These are phyloP conservation scores for Sylvia atricapilla DNA, from an alignment of 2,113 vertebrate species.

Conservation along the genomic window DNA sequence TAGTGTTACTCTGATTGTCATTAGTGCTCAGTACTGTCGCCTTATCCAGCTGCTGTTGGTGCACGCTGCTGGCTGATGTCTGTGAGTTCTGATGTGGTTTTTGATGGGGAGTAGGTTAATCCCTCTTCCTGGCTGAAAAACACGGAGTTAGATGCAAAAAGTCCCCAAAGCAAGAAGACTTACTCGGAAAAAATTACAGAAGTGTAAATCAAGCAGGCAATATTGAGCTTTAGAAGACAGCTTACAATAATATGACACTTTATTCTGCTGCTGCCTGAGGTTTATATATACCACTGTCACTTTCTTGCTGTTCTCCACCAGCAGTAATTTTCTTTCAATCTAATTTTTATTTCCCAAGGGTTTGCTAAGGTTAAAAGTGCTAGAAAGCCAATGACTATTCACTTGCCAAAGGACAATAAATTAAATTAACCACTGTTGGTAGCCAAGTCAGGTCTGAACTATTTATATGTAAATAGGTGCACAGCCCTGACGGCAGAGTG, in stretches of 20 bases:
- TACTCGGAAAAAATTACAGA: constrained; percentile 41
- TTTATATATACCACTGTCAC: constrained; percentile 83
- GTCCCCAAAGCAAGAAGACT: constrained; percentile 43
- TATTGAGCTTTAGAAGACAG: constrained; percentile 72
- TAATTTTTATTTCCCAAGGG: constrained; percentile 84
- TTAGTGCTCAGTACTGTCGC: not conserved
- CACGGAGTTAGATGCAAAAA: constrained; percentile 23
- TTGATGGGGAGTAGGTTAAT: constrained; percentile 38
- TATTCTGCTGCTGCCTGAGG: constrained; percentile 69
- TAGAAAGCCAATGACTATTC: constrained; percentile 75
- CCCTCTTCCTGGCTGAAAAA: constrained; percentile 42
- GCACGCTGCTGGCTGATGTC: not conserved
- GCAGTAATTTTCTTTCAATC: constrained; percentile 82
- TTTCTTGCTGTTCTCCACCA: constrained; percentile 76
- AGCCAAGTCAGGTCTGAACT: constrained; percentile 70
- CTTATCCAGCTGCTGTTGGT: not conserved
- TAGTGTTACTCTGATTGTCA: not conserved
- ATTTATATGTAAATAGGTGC: constrained; percentile 80
- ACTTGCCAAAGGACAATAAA: constrained; percentile 78
- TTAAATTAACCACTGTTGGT: constrained; percentile 77
- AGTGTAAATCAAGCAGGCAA: constrained; percentile 75
- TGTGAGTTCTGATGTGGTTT: not conserved
- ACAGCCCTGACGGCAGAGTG: constrained; percentile 50
- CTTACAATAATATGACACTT: constrained; percentile 75
- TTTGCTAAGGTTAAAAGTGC: constrained; percentile 79